Evolutionary conservation across 2,888 invertebrate genomes (phyloP).

Genomic region (Pristionchus japonicus): DNA sequence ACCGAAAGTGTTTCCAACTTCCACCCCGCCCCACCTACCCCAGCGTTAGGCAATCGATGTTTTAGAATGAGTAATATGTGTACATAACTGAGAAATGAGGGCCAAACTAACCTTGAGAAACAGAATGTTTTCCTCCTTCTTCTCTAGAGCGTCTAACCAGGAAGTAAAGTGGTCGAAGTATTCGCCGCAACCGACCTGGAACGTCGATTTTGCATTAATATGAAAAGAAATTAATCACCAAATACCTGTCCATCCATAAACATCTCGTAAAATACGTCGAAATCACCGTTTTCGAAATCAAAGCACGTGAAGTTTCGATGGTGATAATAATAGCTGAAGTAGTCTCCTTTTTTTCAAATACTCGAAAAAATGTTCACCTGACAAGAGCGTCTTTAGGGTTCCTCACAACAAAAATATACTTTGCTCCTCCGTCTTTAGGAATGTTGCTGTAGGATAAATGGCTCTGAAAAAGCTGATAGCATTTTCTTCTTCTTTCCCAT

Average conservation of each 20-base stretch:
- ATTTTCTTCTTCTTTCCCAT: not conserved
- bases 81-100: too few relatives aligned
- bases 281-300: conserved; percentile 6
- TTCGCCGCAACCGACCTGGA: conserved; percentile 33
- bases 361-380: conserved; percentile 52
- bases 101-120: conserved; percentile 49
- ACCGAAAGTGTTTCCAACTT: too few relatives aligned
- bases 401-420: conserved; percentile 73
- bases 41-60: too few relatives aligned
- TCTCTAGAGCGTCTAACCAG: not conserved
- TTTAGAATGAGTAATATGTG: too few relatives aligned
- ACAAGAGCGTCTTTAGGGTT: conserved; percentile 74
- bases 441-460: conserved; percentile 69
- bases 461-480: conserved; percentile 50
- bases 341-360: not conserved
- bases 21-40: too few relatives aligned
- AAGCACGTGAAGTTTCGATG: conserved; percentile 24
- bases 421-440: conserved; percentile 67
- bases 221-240: too few relatives aligned
- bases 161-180: not conserved
- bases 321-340: conserved; percentile 38
- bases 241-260: conserved; percentile 38
- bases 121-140: conserved; percentile 7
- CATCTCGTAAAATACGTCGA: conserved; percentile 29
- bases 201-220: not conserved